Percentiles rank a stretch among this genome's conserved stretches.
Evolutionary conservation across 1,140 invertebrate species (phyloP).

Genomic region (Brachionus rotundiformis): DNA sequence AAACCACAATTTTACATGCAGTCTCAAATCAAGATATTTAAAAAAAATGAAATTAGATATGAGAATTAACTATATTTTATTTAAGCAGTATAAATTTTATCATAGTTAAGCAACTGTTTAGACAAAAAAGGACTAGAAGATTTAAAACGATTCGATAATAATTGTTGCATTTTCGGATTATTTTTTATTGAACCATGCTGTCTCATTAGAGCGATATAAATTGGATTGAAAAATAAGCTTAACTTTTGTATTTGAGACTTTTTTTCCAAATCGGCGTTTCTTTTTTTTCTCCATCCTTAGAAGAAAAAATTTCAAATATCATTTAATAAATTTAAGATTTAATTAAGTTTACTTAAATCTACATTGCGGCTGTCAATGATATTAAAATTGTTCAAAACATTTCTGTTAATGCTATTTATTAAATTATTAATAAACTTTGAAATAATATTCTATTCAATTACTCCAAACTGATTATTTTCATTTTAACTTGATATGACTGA

Average conservation of each 20-base stretch:
- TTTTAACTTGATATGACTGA: too few species aligned
- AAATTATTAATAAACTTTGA: too few species aligned
- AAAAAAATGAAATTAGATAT: not conserved
- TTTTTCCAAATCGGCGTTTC: not conserved
- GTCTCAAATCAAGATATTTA: not conserved
- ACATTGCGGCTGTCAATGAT: too few species aligned
- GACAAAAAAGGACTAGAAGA: not conserved
- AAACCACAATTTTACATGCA: not conserved
- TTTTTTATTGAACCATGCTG: slow-evolving; percentile 28
- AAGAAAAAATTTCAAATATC: not conserved
- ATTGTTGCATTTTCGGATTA: slow-evolving; percentile 22
- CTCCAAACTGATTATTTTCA: too few species aligned
- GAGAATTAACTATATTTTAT: not conserved
- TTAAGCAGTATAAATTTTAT: slow-evolving; percentile 3
- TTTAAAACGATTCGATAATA: not conserved
- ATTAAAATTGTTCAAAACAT: too few species aligned
- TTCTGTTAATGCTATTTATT: too few species aligned
- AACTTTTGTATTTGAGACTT: slow-evolving; percentile 18
- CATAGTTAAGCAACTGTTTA: not conserved
- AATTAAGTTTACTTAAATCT: too few species aligned
- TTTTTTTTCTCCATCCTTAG: not conserved
- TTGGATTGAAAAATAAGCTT: slow-evolving; percentile 26
- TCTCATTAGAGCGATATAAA: not conserved
- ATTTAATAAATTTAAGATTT: not conserved
- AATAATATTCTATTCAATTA: too few species aligned